Percentiles rank a stretch among this genome's conserved stretches.
Evolutionary conservation across 2,797 vertebrate genomes (phyloP).

Genomic region (Anguilla megastoma): DNA sequence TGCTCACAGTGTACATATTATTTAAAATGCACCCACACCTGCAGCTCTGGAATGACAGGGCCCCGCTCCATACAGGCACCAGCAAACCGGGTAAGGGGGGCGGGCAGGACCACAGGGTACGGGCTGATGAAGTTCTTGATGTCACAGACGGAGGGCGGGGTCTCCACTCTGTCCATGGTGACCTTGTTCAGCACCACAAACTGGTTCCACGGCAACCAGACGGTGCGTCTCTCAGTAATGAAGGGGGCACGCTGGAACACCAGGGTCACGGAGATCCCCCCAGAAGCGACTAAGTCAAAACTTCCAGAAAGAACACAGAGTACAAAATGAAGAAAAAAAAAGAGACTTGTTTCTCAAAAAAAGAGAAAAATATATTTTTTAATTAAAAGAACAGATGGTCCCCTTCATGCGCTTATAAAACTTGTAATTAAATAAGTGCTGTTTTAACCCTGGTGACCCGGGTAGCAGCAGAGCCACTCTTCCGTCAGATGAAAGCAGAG

Average conservation of each 20-base stretch:
- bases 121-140: constrained; percentile 84
- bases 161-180: constrained; percentile 83
- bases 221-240: constrained; percentile 82
- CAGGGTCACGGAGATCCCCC: constrained; percentile 87
- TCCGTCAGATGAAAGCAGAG: neutral
- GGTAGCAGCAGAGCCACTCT: neutral
- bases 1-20: no score
- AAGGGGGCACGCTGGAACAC: constrained; percentile 94
- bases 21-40: constrained; percentile 70
- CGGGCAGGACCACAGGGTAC: constrained; percentile 89
- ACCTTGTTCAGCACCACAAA: constrained; percentile 92
- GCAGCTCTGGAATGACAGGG: constrained; percentile 87
- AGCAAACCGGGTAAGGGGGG: constrained; percentile 87
- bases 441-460: neutral
- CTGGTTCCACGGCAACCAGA: constrained; percentile 94
- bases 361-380: neutral
- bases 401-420: neutral
- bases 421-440: neutral
- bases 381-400: neutral
- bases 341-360: neutral
- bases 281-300: constrained; percentile 91
- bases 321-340: neutral
- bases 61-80: constrained; percentile 86
- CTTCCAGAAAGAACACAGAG: constrained; percentile 60
- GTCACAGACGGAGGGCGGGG: constrained; percentile 76